A percentile compares a stretch with the other conserved stretches of the same genome.
Evolutionary conservation across 1,140 invertebrate genomes (phyloP).

Genomic region (Pogonus chalceus): DNA sequence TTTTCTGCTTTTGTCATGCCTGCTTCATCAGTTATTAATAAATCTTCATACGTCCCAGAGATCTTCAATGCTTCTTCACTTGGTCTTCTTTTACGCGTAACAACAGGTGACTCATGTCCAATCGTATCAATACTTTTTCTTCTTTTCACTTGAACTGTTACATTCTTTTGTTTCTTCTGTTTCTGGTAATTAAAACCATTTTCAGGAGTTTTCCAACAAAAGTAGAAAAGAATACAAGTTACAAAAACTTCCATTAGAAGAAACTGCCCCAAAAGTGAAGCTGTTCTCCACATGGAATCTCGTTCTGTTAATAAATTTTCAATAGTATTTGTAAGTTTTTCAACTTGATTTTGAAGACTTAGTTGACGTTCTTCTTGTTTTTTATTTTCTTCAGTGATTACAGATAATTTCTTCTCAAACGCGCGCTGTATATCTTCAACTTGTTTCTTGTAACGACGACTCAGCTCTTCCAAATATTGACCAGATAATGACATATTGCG

Average conservation of each 20-base stretch:
- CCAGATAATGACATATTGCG: constrained; percentile 92
- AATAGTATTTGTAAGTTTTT: constrained; percentile 43
- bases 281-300: constrained; percentile 49
- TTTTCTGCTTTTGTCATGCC: constrained; percentile 35
- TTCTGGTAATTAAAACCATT: constrained; percentile 33
- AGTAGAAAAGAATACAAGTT: constrained; percentile 33
- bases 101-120: constrained; percentile 34
- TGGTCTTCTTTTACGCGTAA: constrained; percentile 50
- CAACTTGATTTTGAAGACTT: constrained; percentile 54
- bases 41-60: constrained; percentile 43
- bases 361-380: constrained; percentile 59
- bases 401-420: constrained; percentile 68
- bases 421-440: constrained; percentile 87
- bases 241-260: constrained; percentile 28
- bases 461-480: constrained; percentile 91
- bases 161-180: constrained; percentile 12
- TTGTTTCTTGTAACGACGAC: constrained; percentile 88
- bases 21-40: constrained; percentile 38
- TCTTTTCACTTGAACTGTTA: constrained; percentile 29
- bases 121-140: constrained; percentile 51
- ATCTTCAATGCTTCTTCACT: constrained; percentile 70
- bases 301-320: constrained; percentile 50
- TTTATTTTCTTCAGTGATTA: constrained; percentile 62
- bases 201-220: constrained; percentile 30
- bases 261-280: constrained; percentile 27